A percentile compares a stretch with the other conserved stretches of the same genome.
Evolutionary conservation across 2,113 vertebrate species (phyloP).

Genomic region (Heliornis fulica): DNA sequence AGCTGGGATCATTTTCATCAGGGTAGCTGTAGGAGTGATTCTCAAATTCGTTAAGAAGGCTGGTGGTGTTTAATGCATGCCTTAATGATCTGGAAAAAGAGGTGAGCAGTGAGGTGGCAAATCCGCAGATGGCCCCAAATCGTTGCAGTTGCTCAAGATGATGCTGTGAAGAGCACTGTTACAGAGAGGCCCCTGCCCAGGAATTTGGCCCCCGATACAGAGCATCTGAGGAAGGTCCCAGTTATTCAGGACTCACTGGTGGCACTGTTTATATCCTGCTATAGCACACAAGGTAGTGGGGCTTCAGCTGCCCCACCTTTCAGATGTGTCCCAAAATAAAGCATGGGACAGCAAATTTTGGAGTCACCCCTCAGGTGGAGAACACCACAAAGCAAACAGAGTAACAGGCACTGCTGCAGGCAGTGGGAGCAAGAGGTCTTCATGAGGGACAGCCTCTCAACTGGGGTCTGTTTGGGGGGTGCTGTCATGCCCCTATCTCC

Average conservation of each 20-base stretch:
- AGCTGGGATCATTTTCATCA: neutral
- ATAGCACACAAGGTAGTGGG: neutral
- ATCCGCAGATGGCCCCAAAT: neutral
- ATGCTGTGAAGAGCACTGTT: neutral
- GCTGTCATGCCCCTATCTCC: neutral
- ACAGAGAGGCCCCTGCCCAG: neutral
- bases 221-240: accelerated
- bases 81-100: slow-evolving; percentile 47
- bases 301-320: neutral
- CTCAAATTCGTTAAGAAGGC: accelerated
- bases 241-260: accelerated
- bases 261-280: neutral
- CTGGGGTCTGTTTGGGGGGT: accelerated
- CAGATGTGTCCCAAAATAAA: neutral
- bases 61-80: neutral
- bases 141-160: neutral
- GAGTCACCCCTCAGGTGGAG: neutral
- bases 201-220: accelerated
- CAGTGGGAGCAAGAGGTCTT: neutral
- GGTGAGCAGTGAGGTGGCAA: slow-evolving; percentile 37
- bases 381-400: accelerated
- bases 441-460: neutral
- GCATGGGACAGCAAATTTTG: neutral
- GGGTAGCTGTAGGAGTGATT: neutral
- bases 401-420: neutral